A percentile compares a stretch with the other conserved stretches of the same genome.
These are phyloP conservation scores for Donacobius atricapilla DNA, from an alignment of 2,113 vertebrate species.

Conservation along the genomic window DNA sequence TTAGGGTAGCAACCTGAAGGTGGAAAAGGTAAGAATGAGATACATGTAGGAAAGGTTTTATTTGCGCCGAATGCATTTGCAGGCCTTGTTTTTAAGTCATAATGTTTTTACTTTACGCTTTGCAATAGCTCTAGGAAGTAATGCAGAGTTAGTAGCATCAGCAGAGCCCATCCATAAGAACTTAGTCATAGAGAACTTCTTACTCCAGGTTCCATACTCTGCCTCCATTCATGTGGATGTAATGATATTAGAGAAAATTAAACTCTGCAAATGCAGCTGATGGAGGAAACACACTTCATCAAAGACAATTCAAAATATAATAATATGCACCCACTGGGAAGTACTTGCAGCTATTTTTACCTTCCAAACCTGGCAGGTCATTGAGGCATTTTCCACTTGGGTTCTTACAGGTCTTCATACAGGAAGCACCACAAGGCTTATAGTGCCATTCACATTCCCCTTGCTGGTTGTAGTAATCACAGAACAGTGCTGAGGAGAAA, in stretches of 20 bases:
- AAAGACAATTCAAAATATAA: not conserved
- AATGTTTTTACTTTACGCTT: not conserved
- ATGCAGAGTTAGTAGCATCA: not conserved
- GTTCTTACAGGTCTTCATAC: constrained; percentile 74
- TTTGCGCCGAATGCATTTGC: not conserved
- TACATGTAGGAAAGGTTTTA: not conserved
- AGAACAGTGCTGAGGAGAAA: constrained; percentile 69
- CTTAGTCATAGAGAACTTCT: not conserved
- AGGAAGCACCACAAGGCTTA: constrained; percentile 71
- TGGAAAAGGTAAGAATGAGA: not conserved
- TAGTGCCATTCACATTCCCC: constrained; percentile 76
- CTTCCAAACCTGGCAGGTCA: constrained; percentile 71
- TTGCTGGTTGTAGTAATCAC: constrained; percentile 73
- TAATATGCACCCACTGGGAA: not conserved
- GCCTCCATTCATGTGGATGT: not conserved
- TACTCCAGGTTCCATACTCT: not conserved
- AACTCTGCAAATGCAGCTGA: not conserved
- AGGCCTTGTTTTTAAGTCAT: not conserved
- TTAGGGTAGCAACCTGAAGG: constrained; percentile 86
- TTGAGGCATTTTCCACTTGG: constrained; percentile 70
- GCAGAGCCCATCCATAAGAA: not conserved
- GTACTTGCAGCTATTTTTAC: constrained; percentile 26
- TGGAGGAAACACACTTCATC: not conserved
- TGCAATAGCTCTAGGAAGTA: not conserved
- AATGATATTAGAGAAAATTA: not conserved